Evolutionary conservation across 1,140 invertebrate species (phyloP), one percentile per base, ranked within the genome.

Genomic region (Chionoecetes opilio): DNA sequence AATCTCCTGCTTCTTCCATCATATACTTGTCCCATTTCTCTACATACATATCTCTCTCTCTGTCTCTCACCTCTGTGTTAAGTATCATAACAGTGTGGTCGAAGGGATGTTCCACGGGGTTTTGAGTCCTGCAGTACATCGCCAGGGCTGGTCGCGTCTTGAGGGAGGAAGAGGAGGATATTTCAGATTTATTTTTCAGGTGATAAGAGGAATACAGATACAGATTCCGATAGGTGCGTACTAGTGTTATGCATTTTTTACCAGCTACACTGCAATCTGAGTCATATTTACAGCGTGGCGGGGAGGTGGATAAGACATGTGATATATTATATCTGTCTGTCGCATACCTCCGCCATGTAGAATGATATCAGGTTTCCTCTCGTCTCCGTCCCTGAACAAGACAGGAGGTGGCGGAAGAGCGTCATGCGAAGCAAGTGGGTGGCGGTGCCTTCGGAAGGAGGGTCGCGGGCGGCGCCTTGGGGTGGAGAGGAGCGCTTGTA

Each of bases 301-400:
- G 14, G 14, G 5, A 6, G 14, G 5, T 6, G 14, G 41, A 6
- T 6, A 5, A 6, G 5, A 46, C 41, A 46, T 46, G 41, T n/a
- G n/a, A 46, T 46, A 14, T 14, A 46, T 21, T 75, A 6, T 75
- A 2, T 75, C 53, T 75, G 9, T 75, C 53, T 75, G 8, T 75
- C 6, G 8, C n/a, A n/a, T n/a, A n/a, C 82, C 88, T 38, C 93
- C 93, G 37, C 87, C 75, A 31, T 94, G 93, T 0, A 63, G 93
- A 26, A 94, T 94, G 17, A 94, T 82, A 38, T 94, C 93, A 2
- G 93, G 93, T 63, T 94, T 94, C 35, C 63, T 94, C 26, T 91
- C 88, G 26, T 91, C 93, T 17, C 17, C 31, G 35, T 85, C 87
- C 46, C 87, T 82, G 8, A 75, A 63, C 9, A 86, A 75, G 11